A percentile compares a stretch with the other conserved stretches of the same genome.
Conservation (phyloP, 1,140 invertebrate species). For the Cydia splendana region DNA sequence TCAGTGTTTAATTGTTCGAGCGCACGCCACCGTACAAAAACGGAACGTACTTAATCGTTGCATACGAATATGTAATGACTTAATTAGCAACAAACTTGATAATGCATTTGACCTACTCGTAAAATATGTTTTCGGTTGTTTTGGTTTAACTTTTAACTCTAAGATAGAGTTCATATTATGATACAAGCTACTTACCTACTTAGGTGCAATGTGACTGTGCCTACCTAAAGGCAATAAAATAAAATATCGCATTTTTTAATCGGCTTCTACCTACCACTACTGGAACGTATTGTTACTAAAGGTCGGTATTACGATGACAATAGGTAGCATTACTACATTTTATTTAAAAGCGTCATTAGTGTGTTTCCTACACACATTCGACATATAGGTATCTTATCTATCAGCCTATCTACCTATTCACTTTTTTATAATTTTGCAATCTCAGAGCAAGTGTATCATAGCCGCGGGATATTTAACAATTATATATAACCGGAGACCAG, state of each 20-base stretch:
- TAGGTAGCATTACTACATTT: background rate
- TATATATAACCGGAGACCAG: background rate
- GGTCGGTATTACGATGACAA: no score
- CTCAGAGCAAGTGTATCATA: background rate
- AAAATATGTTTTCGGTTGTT: background rate
- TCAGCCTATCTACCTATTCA: background rate
- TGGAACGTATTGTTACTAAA: no score
- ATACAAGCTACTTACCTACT: background rate
- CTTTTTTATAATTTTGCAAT: background rate
- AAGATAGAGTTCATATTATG: background rate
- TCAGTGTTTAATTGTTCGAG: background rate
- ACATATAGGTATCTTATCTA: background rate
- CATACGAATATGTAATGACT: slow-evolving; percentile 11
- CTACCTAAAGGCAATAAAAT: no score
- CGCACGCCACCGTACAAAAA: background rate
- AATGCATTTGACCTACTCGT: slow-evolving; percentile 1
- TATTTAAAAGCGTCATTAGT: background rate
- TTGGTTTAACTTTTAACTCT: background rate
- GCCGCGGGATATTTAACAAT: background rate
- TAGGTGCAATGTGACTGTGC: background rate
- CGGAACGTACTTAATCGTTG: background rate
- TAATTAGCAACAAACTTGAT: slow-evolving; percentile 6
- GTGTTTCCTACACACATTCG: background rate
- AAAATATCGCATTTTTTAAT: no score
- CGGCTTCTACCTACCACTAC: no score